Evolutionary conservation across 2,797 vertebrate species (phyloP), one percentile per base, ranked within the genome.

Genomic region (Muscicapa striata): DNA sequence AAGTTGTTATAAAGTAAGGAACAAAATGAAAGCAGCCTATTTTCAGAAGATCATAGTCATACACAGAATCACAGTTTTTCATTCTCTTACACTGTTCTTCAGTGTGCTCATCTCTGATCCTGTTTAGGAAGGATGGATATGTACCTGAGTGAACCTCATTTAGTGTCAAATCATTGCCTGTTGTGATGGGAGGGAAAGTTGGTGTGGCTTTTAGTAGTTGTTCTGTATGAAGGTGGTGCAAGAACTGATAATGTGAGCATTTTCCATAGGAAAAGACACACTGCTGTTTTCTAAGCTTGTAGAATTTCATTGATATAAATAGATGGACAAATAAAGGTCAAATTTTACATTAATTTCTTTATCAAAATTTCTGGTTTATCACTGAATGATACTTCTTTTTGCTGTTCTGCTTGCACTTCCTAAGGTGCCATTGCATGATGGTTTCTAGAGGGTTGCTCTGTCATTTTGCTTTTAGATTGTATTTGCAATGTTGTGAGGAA

Each of bases 51-150:
- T 58, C 22, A 3, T 9, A 45, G 32, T 54, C 19, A 62, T 75
- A 68, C 57, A n/a, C 34, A 82, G 74, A 72, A 91, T 46, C 43
- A 10, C 23, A 21, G 36, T 19, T 85, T 58, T 82, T 64, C 45
- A 0, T 74, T 92, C 58, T 81, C 8, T 51, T 64, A 5, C 6
- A 4, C 26, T 59, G 10, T 57, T 52, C 0, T 1, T 74, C 0
- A 0, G 15, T 62, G 15, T 54, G 32, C 40, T 87, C 63, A 18
- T 48, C 13, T 22, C 13, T 84, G 46, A n/a, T 58, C 36, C 36
- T 73, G 3, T 34, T 70, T 49, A 11, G 14, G 36, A 62, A 55
- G 43, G 43, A 26, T 79, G 26, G 49, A 20, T 52, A 13, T 88
- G 40, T 45, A 10, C 24, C 43, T 82, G 22, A 62, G 19, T 20